Conservation (phyloP, 35 echinoderm and acorn worm genomes). For the Apostichopus parvimensis region DNA sequence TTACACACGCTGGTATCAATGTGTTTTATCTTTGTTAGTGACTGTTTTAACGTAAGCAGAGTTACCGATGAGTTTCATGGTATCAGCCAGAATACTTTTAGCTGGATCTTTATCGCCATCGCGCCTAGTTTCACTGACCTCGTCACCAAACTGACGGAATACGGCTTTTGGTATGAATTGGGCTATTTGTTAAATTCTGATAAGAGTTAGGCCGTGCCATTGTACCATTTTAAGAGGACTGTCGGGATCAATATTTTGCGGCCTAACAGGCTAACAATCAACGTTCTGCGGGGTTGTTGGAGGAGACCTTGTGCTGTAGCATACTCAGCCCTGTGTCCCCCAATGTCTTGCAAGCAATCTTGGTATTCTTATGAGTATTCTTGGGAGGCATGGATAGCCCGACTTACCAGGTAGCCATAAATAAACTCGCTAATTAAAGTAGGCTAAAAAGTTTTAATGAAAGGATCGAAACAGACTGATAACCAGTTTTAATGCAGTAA, state of each 20-base stretch:
- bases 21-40: neutral
- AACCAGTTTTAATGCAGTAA: no score
- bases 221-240: neutral
- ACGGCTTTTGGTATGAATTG: constrained; percentile 1
- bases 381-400: no score
- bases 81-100: constrained; percentile 53
- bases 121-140: neutral
- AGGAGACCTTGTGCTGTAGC: neutral
- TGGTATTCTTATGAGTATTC: no score
- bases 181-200: neutral
- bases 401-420: no score
- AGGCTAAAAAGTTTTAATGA: no score
- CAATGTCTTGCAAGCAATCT: neutral
- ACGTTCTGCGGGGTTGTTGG: constrained; percentile 8
- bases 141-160: neutral
- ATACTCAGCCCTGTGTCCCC: constrained; percentile 15
- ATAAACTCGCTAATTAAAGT: no score
- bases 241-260: constrained; percentile 4
- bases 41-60: constrained; percentile 10
- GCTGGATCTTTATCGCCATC: constrained; percentile 38
- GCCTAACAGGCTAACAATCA: constrained; percentile 17
- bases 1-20: neutral
- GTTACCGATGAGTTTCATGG: constrained; percentile 65
- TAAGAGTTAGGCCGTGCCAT: neutral
- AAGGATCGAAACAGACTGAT: no score